Percentiles rank a stretch among this genome's conserved stretches.
These are phyloP conservation scores for Agapostemon virescens DNA, from an alignment of 2,888 invertebrate species.

Conservation along the genomic window DNA sequence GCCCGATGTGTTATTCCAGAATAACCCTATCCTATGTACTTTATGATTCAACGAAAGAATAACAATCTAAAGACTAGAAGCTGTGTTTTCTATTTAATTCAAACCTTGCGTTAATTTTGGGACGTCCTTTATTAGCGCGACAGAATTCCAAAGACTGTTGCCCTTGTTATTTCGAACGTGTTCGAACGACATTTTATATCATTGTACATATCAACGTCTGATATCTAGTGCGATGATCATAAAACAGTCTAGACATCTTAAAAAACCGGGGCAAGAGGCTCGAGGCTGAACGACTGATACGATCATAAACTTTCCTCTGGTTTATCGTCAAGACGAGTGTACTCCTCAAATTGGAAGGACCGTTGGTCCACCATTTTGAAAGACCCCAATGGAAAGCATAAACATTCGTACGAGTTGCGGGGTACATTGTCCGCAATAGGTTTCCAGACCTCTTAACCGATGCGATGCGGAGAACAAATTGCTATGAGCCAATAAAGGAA, in stretches of 20 bases:
- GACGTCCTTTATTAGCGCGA: too few relatives aligned
- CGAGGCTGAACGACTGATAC: neutral
- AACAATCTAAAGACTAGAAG: too few relatives aligned
- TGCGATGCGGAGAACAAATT: constrained; percentile 17
- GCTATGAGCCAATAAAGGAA: constrained; percentile 30
- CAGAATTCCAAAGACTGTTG: too few relatives aligned
- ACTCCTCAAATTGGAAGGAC: constrained; percentile 11
- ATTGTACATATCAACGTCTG: neutral
- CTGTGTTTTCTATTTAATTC: too few relatives aligned
- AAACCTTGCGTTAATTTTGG: too few relatives aligned
- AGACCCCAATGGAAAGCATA: neutral
- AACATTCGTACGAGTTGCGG: constrained; percentile 13
- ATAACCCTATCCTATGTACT: too few relatives aligned
- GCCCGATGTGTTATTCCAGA: too few relatives aligned
- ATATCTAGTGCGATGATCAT: neutral
- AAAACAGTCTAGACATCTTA: constrained; percentile 8
- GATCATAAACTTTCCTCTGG: neutral
- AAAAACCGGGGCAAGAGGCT: neutral
- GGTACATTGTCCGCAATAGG: neutral
- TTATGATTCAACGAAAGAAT: too few relatives aligned
- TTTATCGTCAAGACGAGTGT: constrained; percentile 4
- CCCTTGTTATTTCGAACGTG: too few relatives aligned
- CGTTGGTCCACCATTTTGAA: neutral
- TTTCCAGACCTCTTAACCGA: neutral
- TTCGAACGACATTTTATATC: neutral